Percentiles rank a stretch among this genome's conserved stretches.
These are phyloP conservation scores for Epistrophe eligans DNA, from an alignment of 2,888 invertebrate genomes.

Conservation along the genomic window DNA sequence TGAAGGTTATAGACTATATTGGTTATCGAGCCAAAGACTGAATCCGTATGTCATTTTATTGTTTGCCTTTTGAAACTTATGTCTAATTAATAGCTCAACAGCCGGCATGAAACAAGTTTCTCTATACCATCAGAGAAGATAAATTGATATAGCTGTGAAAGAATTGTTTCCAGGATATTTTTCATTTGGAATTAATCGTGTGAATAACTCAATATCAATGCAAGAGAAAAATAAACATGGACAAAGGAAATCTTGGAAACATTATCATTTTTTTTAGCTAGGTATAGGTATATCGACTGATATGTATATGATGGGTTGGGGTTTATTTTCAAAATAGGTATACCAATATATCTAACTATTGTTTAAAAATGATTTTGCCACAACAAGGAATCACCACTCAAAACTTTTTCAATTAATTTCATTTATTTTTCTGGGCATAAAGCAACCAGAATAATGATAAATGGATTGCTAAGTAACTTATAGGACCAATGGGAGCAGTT, in stretches of 20 bases:
- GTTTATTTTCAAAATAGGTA: neutral
- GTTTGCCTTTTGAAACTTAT: constrained; percentile 62
- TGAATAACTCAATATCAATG: constrained; percentile 9
- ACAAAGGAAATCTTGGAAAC: neutral
- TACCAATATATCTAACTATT: neutral
- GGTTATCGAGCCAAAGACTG: constrained; percentile 53
- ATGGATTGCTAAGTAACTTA: neutral
- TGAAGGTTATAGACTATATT: constrained; percentile 45
- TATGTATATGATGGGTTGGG: neutral
- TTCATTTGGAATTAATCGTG: constrained; percentile 17
- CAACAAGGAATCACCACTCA: neutral
- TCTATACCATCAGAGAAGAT: neutral
- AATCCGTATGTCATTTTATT: constrained; percentile 44
- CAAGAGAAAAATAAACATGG: neutral
- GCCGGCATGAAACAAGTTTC: constrained; percentile 16
- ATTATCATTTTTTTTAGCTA: neutral
- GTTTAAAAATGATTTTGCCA: neutral
- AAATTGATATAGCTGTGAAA: constrained; percentile 4
- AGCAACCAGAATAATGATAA: neutral
- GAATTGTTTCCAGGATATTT: constrained; percentile 13
- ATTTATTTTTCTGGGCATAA: neutral
- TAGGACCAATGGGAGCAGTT: neutral
- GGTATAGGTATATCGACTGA: neutral
- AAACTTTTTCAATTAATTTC: neutral
- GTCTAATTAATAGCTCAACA: constrained; percentile 61